Conservation (phyloP, 1,140 invertebrate species). For the Mactra quadrangularis region DNA sequence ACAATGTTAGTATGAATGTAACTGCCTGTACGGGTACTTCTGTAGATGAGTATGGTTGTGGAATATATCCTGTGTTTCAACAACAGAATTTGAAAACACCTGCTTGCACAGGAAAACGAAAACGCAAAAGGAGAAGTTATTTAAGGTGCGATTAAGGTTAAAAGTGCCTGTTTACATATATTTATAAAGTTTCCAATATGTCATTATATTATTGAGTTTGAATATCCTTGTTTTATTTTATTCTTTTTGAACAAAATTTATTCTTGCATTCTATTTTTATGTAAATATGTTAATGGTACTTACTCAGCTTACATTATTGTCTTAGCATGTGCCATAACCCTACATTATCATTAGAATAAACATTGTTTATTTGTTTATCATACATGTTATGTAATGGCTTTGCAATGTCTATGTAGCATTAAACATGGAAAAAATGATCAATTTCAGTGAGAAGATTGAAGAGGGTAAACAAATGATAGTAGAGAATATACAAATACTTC, state of each 20-base stretch:
- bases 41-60: neutral
- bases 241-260: too few species aligned
- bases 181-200: neutral
- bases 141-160: neutral
- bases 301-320: too few species aligned
- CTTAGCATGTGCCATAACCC: too few species aligned
- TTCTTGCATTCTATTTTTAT: too few species aligned
- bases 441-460: neutral
- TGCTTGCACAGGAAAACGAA: neutral
- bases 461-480: too few species aligned
- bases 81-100: neutral
- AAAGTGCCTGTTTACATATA: neutral
- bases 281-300: too few species aligned
- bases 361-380: neutral
- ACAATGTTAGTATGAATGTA: neutral
- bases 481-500: neutral
- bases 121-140: neutral
- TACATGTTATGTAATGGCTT: neutral
- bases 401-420: neutral
- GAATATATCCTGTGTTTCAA: neutral
- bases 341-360: neutral
- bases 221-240: too few species aligned
- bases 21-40: conserved; percentile 6
- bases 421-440: neutral
- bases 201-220: neutral